A percentile compares a stretch with the other conserved stretches of the same genome.
Evolutionary conservation across 2,888 invertebrate species (phyloP).

Genomic region (Ophion costatus): DNA sequence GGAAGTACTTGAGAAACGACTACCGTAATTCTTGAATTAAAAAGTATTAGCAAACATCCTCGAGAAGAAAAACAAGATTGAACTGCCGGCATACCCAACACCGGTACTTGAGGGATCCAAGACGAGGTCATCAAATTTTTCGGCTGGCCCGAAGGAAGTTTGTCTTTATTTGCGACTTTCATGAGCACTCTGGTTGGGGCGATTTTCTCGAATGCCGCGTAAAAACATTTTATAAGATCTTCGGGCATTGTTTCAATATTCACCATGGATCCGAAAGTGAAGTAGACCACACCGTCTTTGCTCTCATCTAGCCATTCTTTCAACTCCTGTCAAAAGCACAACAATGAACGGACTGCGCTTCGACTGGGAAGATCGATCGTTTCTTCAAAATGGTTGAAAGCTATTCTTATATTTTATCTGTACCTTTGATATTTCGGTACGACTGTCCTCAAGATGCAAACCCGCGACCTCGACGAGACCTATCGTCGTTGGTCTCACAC

Average conservation of each 20-base stretch:
- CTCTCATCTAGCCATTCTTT: constrained; percentile 71
- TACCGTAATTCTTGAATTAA: not conserved
- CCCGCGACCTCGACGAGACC: constrained; percentile 85
- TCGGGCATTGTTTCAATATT: constrained; percentile 70
- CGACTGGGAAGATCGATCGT: too few species aligned
- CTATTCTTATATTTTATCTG: too few species aligned
- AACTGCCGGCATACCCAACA: constrained; percentile 68
- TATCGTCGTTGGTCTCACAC: constrained; percentile 83
- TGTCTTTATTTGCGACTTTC: constrained; percentile 69
- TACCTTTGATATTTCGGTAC: constrained; percentile 57
- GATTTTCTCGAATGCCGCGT: constrained; percentile 62
- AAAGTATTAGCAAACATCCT: not conserved
- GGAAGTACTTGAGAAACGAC: too few species aligned
- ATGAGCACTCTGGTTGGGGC: constrained; percentile 67
- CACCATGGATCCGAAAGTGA: constrained; percentile 73
- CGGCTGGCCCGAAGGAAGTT: constrained; percentile 69
- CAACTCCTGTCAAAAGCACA: constrained; percentile 61
- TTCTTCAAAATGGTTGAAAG: too few species aligned
- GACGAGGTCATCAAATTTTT: constrained; percentile 69
- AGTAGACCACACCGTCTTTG: constrained; percentile 70
- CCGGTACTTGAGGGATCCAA: constrained; percentile 75
- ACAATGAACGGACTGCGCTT: too few species aligned
- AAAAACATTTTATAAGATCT: constrained; percentile 69
- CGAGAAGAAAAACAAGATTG: not conserved
- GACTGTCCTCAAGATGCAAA: constrained; percentile 83